Evolutionary conservation across 2,797 vertebrate species (phyloP).

Genomic region (Aulostomus chinensis): DNA sequence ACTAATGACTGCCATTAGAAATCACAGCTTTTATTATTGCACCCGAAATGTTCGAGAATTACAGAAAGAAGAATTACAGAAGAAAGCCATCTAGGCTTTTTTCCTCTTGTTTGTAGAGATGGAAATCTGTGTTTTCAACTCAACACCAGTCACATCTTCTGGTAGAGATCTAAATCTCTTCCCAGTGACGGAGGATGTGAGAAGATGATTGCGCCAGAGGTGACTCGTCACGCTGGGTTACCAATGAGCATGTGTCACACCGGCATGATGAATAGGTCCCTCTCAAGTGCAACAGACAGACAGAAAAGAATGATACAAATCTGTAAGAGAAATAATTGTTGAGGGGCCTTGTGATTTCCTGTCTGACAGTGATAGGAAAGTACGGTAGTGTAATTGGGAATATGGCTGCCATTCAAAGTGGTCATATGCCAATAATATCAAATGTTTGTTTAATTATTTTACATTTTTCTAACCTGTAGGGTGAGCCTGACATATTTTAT

Average conservation of each 20-base stretch:
- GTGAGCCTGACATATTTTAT: conserved; percentile 34
- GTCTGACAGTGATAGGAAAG: conserved; percentile 29
- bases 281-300: conserved; percentile 31
- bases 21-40: neutral
- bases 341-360: conserved; percentile 55
- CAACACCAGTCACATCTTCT: neutral
- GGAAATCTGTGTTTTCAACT: neutral
- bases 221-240: conserved; percentile 43
- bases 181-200: conserved; percentile 9
- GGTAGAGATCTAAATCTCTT: conserved; percentile 9
- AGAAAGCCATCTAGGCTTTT: no score
- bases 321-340: conserved; percentile 54
- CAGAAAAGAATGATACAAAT: conserved; percentile 39
- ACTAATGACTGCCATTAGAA: conserved; percentile 3
- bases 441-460: conserved; percentile 37
- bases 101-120: no score
- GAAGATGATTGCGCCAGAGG: conserved; percentile 28
- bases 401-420: conserved; percentile 19
- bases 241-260: conserved; percentile 39
- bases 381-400: conserved; percentile 20
- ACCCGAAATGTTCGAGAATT: no score
- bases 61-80: no score
- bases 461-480: conserved; percentile 15
- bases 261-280: conserved; percentile 52
- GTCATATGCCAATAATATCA: conserved; percentile 30